A percentile compares a stretch with the other conserved stretches of the same genome.
Conservation (phyloP, 2,797 vertebrate species). For the Sternarchorhynchus goeldii region DNA sequence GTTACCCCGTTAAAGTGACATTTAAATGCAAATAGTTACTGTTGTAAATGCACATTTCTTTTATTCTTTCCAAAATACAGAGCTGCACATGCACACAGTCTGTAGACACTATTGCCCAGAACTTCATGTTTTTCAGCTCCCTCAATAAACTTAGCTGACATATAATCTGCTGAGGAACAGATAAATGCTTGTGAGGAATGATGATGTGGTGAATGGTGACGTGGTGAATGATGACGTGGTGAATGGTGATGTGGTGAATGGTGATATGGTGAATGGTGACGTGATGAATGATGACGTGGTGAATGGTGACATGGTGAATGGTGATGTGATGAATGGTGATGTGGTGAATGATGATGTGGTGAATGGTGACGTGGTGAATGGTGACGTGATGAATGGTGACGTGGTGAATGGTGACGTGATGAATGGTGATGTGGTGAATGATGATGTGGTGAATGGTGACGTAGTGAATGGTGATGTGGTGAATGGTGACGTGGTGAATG, state of each 20-base stretch:
- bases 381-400: constrained; percentile 15
- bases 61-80: too few relatives aligned
- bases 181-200: constrained; percentile 30
- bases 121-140: constrained; percentile 4
- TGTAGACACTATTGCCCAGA: background rate
- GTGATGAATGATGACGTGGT: constrained; percentile 35
- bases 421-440: constrained; percentile 37
- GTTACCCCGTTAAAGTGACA: too few relatives aligned
- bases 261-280: constrained; percentile 33
- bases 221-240: constrained; percentile 35
- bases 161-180: constrained; percentile 18
- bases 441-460: constrained; percentile 34
- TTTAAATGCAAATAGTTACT: too few relatives aligned
- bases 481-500: constrained; percentile 35
- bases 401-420: constrained; percentile 37
- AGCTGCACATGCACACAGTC: too few relatives aligned
- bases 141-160: constrained; percentile 9
- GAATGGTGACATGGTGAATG: constrained; percentile 9
- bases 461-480: constrained; percentile 35
- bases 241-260: constrained; percentile 37
- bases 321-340: constrained; percentile 22
- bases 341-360: background rate
- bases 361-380: constrained; percentile 25
- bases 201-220: background rate
- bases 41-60: too few relatives aligned